Base-by-base conservation (phyloP, 2,113 vertebrate species). In the Trichomycterus rosablanca region DNA sequence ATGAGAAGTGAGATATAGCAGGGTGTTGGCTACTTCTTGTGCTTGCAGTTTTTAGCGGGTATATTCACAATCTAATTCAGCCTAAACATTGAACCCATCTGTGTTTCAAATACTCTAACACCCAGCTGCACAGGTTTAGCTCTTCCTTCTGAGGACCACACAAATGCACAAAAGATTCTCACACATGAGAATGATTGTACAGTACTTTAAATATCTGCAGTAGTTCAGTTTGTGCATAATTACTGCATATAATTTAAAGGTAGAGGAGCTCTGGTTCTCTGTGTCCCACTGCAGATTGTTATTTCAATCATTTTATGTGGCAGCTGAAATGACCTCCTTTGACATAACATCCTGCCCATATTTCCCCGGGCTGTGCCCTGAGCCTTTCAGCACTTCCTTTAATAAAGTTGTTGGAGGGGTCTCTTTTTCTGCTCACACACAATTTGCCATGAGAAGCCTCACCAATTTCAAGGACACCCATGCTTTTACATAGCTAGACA, bases 321-420 rank as follows among this genome's bases (percentile, higher is more conserved):
- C 42, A 24, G 19, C 8, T 45, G 40, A 40, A 22, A 57, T 11
- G 34, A 18, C 54, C 6, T 46, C 7, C 10, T 16, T 22, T 61
- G 6, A 34, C 35, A 55, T 35, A 40, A 64, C 43, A 50, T 75
- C 61, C 66, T 68, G 62, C 15, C 19, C 7, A 24, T 68, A 66
- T 68, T 68, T 66, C 37, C 48, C 46, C 15, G 58, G 56, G 10
- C 26, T 16, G 26, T 28, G 14, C 8, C 49, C 7, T 32, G 12
- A 30, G 20, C 4, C 56, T n/a, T 35, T 7, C 2, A n/a, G 1
- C 2, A 14, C 37, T 40, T n/a, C 6, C n/a, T 40, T 5, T 40
- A 30, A 30, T 30, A 30, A 7, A 4, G 26, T 30, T 30, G 26
- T 30, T 30, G n/a, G n/a, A n/a, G n/a, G n/a, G n/a, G n/a, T n/a